These are phyloP conservation scores for Orientallactaga sibirica DNA, from an alignment of 2,797 vertebrate species.

Conservation along the genomic window DNA sequence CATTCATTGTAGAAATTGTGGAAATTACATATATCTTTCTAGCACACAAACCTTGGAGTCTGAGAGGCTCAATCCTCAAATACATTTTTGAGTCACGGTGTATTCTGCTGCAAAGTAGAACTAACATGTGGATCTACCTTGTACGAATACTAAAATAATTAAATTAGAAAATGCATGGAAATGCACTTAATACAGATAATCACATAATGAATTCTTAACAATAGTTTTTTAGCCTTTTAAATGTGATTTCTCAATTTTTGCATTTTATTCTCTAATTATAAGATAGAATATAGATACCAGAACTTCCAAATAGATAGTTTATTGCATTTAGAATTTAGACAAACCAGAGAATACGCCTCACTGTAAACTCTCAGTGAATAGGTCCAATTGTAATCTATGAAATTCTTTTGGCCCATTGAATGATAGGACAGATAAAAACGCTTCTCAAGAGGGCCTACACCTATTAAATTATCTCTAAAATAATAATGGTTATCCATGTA, in stretches of 20 bases:
- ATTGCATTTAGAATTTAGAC: neutral
- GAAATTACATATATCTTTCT: neutral
- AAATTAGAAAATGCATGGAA: neutral
- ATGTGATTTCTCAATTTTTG: neutral
- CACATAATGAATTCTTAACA: neutral
- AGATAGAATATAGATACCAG: neutral
- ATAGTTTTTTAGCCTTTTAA: neutral
- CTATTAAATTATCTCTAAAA: too few species aligned
- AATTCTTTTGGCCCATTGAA: neutral
- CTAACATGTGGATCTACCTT: neutral
- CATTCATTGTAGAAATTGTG: neutral
- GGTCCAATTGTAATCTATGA: neutral
- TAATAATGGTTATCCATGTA: too few species aligned
- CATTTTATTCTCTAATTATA: neutral
- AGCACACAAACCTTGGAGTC: neutral
- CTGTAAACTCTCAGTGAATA: neutral
- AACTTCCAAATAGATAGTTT: neutral
- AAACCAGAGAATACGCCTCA: neutral
- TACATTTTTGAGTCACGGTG: neutral
- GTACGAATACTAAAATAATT: neutral
- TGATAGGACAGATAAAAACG: neutral
- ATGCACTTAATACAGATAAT: neutral
- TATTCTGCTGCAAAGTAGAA: neutral
- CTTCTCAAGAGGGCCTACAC: too few species aligned
- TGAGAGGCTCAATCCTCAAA: neutral